phyloP scores from a whole-genome alignment of 2,797 vertebrate species.

The Heterohyrax brucei region DNA sequence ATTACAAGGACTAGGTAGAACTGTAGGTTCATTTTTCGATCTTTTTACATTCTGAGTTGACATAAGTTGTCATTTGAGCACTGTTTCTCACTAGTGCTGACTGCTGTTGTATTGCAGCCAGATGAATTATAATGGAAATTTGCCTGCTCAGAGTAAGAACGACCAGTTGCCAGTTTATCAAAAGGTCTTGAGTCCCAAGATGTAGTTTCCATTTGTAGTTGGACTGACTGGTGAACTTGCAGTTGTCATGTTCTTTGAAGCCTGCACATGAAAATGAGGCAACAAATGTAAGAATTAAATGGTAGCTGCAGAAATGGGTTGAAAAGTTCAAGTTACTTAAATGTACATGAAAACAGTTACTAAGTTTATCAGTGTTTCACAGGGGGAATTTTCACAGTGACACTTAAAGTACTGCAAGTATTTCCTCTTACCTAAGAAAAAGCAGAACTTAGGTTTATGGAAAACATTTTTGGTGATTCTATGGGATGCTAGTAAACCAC shows the following conservation, averaged over 20 bases:
- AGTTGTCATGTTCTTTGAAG: not conserved
- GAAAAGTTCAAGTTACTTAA: not conserved
- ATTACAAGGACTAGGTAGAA: not conserved
- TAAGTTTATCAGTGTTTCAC: not conserved
- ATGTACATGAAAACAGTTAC: not conserved
- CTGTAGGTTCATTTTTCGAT: conserved; percentile 36
- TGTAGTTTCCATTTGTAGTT: not conserved
- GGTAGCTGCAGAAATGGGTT: not conserved
- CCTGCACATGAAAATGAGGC: not conserved
- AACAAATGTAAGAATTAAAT: not conserved
- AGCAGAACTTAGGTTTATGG: conserved; percentile 9
- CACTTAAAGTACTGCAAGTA: not conserved
- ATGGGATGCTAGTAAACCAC: not conserved
- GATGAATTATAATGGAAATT: not conserved
- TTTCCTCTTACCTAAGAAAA: not conserved
- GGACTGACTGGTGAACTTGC: not conserved
- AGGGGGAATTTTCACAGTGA: not conserved
- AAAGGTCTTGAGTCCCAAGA: not conserved
- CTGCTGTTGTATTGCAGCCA: not conserved
- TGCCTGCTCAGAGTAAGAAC: not conserved
- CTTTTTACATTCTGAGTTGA: conserved; percentile 7
- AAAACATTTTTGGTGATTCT: not conserved
- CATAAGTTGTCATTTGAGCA: not conserved
- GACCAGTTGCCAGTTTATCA: not conserved
- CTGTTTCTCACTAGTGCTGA: not conserved